These are phyloP conservation scores for Lysandra bellargus DNA, from an alignment of 2,888 invertebrate species.

Conservation along the genomic window DNA sequence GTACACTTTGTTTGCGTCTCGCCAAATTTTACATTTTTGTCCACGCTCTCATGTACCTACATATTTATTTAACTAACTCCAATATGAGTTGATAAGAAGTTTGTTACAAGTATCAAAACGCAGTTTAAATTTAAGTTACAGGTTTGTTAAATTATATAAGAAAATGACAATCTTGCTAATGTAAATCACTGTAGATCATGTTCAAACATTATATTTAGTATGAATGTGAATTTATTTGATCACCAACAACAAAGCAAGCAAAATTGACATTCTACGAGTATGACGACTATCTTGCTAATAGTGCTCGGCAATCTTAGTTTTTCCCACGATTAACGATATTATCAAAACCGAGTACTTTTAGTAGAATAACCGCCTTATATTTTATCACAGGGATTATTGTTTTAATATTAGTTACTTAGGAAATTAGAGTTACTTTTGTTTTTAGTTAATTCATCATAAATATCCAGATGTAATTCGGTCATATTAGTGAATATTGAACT, in stretches of 20 bases:
- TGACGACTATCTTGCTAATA: not conserved
- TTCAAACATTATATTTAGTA: not conserved
- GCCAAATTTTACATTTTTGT: not conserved
- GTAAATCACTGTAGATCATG: not conserved
- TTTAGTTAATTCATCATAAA: not conserved
- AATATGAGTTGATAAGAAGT: not conserved
- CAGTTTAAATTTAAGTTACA: not conserved
- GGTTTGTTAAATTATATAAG: not conserved
- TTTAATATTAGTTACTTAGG: conserved; percentile 3
- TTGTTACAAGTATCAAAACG: not conserved
- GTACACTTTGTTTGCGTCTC: not conserved
- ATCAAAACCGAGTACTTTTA: not conserved
- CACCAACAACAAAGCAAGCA: not conserved
- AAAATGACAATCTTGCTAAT: not conserved
- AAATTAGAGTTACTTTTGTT: conserved; percentile 1
- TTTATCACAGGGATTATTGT: conserved; percentile 11
- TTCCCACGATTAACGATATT: not conserved
- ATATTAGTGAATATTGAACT: conserved; percentile 12
- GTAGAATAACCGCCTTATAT: not conserved
- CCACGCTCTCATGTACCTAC: not conserved
- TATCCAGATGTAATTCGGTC: not conserved
- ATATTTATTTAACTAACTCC: not conserved
- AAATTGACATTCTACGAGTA: not conserved
- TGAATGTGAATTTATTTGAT: not conserved
- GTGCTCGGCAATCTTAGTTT: not conserved